phyloP scores from a whole-genome alignment of 2,113 vertebrate genomes.

The Ivindomyrus marchei region DNA sequence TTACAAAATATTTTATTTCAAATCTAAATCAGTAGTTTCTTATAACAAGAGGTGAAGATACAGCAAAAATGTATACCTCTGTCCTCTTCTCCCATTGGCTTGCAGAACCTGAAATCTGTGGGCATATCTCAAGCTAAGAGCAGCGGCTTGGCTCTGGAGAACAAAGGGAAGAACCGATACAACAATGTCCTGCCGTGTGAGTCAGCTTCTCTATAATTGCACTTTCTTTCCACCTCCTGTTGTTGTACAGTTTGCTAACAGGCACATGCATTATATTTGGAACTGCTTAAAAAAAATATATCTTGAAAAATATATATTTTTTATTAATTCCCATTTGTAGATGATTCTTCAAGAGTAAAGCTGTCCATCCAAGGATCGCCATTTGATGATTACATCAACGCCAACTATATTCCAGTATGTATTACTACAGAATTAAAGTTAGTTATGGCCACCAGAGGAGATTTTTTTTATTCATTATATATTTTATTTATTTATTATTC shows the following conservation, averaged over 20 bases:
- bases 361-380: slow-evolving; percentile 68
- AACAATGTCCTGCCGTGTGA: slow-evolving; percentile 93
- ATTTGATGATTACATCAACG: slow-evolving; percentile 87
- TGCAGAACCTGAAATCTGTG: slow-evolving; percentile 77
- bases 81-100: slow-evolving; percentile 5
- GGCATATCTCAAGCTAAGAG: slow-evolving; percentile 74
- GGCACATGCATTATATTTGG: background rate
- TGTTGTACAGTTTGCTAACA: background rate
- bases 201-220: slow-evolving; percentile 40
- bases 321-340: slow-evolving; percentile 45
- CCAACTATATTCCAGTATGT: slow-evolving; percentile 91
- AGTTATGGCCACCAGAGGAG: background rate
- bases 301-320: background rate
- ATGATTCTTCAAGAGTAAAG: slow-evolving; percentile 88
- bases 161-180: slow-evolving; percentile 92
- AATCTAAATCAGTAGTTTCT: background rate
- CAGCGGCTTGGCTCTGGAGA: slow-evolving; percentile 68
- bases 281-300: background rate
- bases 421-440: background rate
- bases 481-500: background rate
- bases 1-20: background rate
- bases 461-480: background rate
- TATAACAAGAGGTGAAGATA: background rate
- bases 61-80: background rate
- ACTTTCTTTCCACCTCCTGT: background rate